A percentile compares a stretch with the other conserved stretches of the same genome.
Evolutionary conservation across 2,888 invertebrate species (phyloP).

Genomic region (Rutpela maculata): DNA sequence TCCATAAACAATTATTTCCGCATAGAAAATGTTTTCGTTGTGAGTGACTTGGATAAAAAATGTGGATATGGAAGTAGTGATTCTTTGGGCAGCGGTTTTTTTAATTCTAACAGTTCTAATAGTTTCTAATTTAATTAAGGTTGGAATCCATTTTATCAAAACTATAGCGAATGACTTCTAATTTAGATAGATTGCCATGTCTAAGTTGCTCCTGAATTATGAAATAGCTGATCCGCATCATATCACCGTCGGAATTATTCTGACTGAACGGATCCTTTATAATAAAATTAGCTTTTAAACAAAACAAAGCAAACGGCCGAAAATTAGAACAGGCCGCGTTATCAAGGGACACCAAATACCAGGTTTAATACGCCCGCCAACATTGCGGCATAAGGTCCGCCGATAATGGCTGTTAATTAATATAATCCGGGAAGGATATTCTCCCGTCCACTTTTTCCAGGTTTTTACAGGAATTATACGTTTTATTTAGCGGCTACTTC

Average conservation of each 20-base stretch:
- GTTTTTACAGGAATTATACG: background rate
- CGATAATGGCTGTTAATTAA: constrained; percentile 4
- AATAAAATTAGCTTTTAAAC: constrained; percentile 1
- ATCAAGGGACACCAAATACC: constrained; percentile 4
- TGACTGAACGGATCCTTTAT: background rate
- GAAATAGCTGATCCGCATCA: background rate
- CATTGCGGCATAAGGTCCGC: background rate
- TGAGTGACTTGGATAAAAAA: no score
- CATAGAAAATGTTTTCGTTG: no score
- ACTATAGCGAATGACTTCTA: no score
- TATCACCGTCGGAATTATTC: background rate
- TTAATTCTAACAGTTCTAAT: no score
- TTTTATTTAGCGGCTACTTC: background rate
- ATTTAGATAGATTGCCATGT: background rate
- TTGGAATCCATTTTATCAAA: no score
- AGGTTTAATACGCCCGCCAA: background rate
- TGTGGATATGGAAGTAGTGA: no score
- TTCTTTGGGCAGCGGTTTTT: no score
- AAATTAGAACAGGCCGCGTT: background rate
- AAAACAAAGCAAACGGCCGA: background rate
- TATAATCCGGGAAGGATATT: constrained; percentile 3
- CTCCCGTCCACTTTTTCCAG: background rate
- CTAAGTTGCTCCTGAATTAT: background rate
- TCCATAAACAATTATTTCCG: no score
- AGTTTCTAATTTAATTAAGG: no score